A percentile compares a stretch with the other conserved stretches of the same genome.
Conservation (phyloP, 2,113 vertebrate species). For the Lepidothrix coronata region DNA sequence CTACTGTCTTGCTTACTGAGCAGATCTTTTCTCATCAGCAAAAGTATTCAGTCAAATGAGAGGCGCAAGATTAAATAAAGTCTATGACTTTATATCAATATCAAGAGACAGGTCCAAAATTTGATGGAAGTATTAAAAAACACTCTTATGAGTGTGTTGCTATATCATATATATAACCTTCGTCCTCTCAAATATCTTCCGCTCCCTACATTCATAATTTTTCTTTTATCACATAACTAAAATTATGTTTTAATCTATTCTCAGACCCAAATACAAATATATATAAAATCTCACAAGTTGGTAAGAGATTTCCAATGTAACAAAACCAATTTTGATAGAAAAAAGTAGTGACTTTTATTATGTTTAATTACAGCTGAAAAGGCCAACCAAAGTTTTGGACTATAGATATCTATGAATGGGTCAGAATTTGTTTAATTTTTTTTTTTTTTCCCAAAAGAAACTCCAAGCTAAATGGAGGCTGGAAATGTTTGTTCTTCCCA, state of each 20-base stretch:
- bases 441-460: background rate
- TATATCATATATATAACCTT: background rate
- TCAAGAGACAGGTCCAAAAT: background rate
- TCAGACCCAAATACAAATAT: background rate
- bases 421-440: background rate
- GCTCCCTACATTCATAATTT: background rate
- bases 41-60: background rate
- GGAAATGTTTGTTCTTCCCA: background rate
- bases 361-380: background rate
- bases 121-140: background rate
- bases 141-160: background rate
- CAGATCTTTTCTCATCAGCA: background rate
- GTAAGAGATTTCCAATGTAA: background rate
- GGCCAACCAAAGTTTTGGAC: background rate
- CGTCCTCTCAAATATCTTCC: background rate
- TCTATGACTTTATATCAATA: background rate
- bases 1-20: background rate
- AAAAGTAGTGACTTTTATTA: background rate
- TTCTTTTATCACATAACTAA: background rate
- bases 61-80: background rate
- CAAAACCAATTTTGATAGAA: background rate
- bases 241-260: background rate
- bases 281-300: background rate
- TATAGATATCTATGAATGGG: background rate
- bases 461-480: background rate